Evolutionary conservation across 2,797 vertebrate genomes (phyloP), one percentile per base, ranked within the genome.

Genomic region (Prionace glauca): DNA sequence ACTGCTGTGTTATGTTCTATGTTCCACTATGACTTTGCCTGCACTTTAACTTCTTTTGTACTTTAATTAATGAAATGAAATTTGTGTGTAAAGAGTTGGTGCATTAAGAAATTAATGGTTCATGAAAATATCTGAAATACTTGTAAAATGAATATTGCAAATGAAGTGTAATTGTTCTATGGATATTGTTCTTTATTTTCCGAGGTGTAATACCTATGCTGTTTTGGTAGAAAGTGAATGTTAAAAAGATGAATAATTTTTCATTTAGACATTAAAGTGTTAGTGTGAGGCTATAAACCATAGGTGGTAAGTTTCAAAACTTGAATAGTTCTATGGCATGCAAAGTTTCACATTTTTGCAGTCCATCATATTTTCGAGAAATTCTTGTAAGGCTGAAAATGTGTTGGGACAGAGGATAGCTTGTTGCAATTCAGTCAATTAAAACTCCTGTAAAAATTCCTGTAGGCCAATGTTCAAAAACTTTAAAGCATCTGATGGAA

Each of bases 381-480:
- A 45, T 45, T 45, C 20, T 24, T 22, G 81, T 41, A 84, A 18
- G 20, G 4, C 60, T 91, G 41, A 72, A n/a, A 71, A 11, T 94
- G 10, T 94, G 10, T 94, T 45, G 22, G 5, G 41, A 69, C 18
- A 50, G 45, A 4, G 24, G 36, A 71, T 71, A 71, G 62, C n/a
- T 22, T 94, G 67, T 94, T 94, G 22, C 92, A 72, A 45, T 71
- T 94, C 36, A n/a, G 16, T 94, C 93, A 95, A 18, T 69, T 69
- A 10, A 41, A 22, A 62, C 56, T 65, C 12, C 60, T 29, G 16
- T 32, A 45, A 94, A 56, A n/a, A 60, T 77, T 50, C 93, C 7
- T n/a, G 24, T 74, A 77, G n/a, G 26, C 24, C 56, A 60, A 60
- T 77, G 71, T 74, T 77, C 93, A 56, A 95, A 95, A 77, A 18